Evolutionary conservation across 2,797 vertebrate species (phyloP), one percentile per base, ranked within the genome.

Genomic region (Myotis pilosus): DNA sequence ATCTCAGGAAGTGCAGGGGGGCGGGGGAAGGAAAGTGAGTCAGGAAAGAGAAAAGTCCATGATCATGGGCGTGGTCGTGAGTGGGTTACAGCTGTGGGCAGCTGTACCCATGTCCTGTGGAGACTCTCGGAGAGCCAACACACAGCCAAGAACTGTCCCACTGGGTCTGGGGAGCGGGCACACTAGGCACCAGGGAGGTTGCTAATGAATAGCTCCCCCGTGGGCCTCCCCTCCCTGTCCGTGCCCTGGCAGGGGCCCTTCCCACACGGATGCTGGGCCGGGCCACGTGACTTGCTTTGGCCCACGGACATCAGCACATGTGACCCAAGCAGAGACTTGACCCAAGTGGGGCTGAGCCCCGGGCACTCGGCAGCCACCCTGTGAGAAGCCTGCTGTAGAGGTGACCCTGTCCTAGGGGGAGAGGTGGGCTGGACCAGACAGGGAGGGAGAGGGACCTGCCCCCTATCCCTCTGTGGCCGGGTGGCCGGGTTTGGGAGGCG

Each of bases 101-200:
- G 0, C 28, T 8, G 62, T 33, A 22, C 2, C 49, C 74, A 4
- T 6, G 8, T 19, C 8, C 22, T 11, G 23, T 15, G n/a, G 28
- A 44, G 33, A 36, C 72, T 20, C 66, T 10, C 28, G 3, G 22
- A 76, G 57, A 92, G 57, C 44, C 16, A 8, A 15, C 51, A 12
- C 19, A n/a, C 1, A 8, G 3, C 6, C 12, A 4, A 17, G 47
- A 38, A 33, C 0, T 13, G 19, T 30, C 47, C 25, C 4, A 1
- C 16, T 30, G 20, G 25, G 10, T 3, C 0, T 0, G 23, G 22
- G 41, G n/a, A 44, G 33, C 3, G 6, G 33, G 71, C 0, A 0
- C 9, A 9, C 20, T 8, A 36, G 1, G 28, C 64, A 0, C 62
- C 4, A 20, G 66, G 8, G 17, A 8, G 38, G 11, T 1, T 9